phyloP scores from a whole-genome alignment of 2,797 vertebrate species.

The Paramormyrops hopkinsi region DNA sequence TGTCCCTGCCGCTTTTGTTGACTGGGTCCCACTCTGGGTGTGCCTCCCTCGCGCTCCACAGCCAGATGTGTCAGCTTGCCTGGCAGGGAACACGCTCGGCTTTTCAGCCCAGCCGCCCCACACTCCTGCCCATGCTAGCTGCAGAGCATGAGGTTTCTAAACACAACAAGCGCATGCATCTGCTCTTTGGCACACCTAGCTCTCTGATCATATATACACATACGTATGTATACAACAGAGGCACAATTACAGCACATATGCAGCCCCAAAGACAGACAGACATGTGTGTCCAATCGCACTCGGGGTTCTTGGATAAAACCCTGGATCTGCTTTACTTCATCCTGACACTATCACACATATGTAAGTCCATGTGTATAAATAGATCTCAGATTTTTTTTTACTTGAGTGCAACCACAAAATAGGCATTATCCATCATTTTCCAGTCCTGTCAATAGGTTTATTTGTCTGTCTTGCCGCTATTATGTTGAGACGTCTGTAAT shows the following conservation, averaged over 20 bases:
- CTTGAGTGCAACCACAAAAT: neutral
- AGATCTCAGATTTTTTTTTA: neutral
- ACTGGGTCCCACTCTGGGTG: neutral
- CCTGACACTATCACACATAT: neutral
- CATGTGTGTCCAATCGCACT: slow-evolving; percentile 13
- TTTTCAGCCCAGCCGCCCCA: neutral
- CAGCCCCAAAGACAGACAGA: slow-evolving; percentile 10
- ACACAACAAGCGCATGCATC: neutral
- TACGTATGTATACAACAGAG: neutral
- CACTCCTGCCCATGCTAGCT: neutral
- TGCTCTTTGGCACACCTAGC: neutral
- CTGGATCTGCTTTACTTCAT: slow-evolving; percentile 11
- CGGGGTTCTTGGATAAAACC: neutral
- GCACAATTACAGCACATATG: neutral
- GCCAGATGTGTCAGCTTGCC: slow-evolving; percentile 6
- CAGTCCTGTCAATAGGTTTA: neutral
- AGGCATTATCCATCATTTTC: neutral
- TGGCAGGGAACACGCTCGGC: neutral
- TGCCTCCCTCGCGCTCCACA: neutral
- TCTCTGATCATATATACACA: neutral
- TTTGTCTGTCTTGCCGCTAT: neutral
- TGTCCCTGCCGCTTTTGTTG: neutral
- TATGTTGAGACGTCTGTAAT: neutral
- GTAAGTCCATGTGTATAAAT: neutral
- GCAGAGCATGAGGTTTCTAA: neutral